Conservation (phyloP, 2,797 vertebrate genomes). For the Pelodytes ibericus region DNA sequence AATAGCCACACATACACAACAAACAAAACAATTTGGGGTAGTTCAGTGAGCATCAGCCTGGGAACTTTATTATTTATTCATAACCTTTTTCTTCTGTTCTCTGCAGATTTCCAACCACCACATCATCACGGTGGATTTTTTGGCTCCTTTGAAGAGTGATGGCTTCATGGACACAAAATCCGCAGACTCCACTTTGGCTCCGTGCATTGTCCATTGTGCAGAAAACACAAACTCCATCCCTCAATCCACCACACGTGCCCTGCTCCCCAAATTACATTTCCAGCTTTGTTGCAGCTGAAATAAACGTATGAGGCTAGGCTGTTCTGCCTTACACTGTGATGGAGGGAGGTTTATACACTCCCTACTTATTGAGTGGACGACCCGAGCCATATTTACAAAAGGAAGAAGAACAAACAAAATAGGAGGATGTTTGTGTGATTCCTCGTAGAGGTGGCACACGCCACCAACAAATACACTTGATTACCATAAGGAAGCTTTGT, state of each 20-base stretch:
- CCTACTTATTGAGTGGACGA: not conserved
- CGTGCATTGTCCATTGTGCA: not conserved
- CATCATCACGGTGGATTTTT: not conserved
- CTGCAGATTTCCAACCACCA: not conserved
- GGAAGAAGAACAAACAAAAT: slow-evolving; percentile 9
- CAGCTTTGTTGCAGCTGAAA: not conserved
- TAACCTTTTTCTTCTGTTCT: slow-evolving; percentile 10
- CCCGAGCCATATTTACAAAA: not conserved
- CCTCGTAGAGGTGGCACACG: not conserved
- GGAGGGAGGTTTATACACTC: not conserved
- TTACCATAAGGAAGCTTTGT: not conserved
- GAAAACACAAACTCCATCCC: not conserved
- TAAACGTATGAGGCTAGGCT: not conserved
- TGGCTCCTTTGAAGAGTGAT: not conserved
- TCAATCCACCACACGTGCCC: not conserved
- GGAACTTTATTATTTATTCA: too few species aligned
- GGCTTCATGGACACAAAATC: not conserved
- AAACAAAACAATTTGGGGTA: too few species aligned
- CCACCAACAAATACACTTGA: not conserved
- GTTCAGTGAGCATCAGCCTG: too few species aligned
- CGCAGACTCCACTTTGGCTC: not conserved
- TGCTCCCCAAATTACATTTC: not conserved
- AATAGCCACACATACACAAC: too few species aligned
- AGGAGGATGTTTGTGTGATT: not conserved
- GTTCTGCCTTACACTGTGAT: not conserved